phyloP scores from a whole-genome alignment of 2,888 invertebrate species.

The Microchrysa polita region DNA sequence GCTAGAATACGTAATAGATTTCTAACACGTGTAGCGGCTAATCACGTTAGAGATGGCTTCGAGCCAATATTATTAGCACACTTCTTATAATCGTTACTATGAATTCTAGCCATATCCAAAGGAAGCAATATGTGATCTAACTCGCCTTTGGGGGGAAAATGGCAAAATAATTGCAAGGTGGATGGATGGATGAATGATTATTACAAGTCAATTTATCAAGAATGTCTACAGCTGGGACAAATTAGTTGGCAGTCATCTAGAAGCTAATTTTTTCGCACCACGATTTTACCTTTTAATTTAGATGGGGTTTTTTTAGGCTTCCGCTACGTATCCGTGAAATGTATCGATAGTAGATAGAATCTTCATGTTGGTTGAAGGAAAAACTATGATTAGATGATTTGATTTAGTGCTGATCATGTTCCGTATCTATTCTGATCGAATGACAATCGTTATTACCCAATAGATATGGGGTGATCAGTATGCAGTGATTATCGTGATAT shows the following conservation, averaged over 20 bases:
- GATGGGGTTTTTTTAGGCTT: conserved; percentile 6
- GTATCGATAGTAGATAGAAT: too few relatives aligned
- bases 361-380: too few relatives aligned
- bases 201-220: not conserved
- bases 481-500: too few relatives aligned
- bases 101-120: conserved; percentile 1
- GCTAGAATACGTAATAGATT: not conserved
- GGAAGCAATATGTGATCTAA: not conserved
- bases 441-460: too few relatives aligned
- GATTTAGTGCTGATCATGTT: too few relatives aligned
- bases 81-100: conserved; percentile 14
- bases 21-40: conserved; percentile 15
- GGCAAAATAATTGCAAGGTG: not conserved
- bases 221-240: conserved; percentile 1
- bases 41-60: not conserved
- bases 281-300: conserved; percentile 10
- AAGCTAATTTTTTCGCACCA: conserved; percentile 32
- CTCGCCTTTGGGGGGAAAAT: not conserved
- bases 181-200: conserved; percentile 1
- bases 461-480: too few relatives aligned
- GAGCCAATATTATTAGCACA: conserved; percentile 10
- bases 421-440: too few relatives aligned
- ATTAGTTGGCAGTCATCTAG: conserved; percentile 38
- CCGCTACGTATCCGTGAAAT: not conserved
- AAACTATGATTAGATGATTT: too few relatives aligned